These are phyloP conservation scores for Hylomyscus alleni DNA, from an alignment of 2,797 vertebrate genomes.

Conservation along the genomic window DNA sequence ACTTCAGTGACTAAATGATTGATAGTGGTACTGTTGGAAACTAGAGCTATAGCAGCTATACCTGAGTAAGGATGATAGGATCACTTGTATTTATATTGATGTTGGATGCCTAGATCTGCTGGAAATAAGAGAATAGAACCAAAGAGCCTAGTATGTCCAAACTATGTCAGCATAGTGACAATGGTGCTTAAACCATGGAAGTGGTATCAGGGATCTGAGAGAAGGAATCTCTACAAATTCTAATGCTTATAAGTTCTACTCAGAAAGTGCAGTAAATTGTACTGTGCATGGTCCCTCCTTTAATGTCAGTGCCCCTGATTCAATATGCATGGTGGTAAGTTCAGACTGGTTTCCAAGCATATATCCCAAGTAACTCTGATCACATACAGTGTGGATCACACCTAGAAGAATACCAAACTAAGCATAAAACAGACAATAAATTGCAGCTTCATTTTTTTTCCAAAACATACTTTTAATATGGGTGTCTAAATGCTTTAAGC, in stretches of 20 bases:
- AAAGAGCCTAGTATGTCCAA: neutral
- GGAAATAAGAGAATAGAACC: conserved; percentile 21
- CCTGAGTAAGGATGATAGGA: neutral
- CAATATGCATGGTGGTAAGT: neutral
- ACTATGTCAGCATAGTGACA: neutral
- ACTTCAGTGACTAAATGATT: neutral
- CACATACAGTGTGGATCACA: neutral
- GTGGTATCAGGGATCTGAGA: neutral
- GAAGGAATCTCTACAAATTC: neutral
- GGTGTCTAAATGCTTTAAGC: neutral
- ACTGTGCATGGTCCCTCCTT: neutral
- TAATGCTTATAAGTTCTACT: conserved; percentile 20
- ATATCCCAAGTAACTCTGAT: neutral
- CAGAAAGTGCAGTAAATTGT: neutral
- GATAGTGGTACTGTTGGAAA: neutral
- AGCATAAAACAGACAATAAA: neutral
- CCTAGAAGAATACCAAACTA: neutral
- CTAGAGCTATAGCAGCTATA: neutral
- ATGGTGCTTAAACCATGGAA: neutral
- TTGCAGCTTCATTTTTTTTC: neutral
- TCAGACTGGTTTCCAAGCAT: neutral
- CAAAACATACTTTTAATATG: neutral
- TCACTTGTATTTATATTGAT: neutral
- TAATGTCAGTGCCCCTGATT: neutral
- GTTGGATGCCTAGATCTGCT: neutral